Conservation (phyloP, 37 sponge, comb jelly and placozoan genomes). For the Sycon ciliatum region DNA sequence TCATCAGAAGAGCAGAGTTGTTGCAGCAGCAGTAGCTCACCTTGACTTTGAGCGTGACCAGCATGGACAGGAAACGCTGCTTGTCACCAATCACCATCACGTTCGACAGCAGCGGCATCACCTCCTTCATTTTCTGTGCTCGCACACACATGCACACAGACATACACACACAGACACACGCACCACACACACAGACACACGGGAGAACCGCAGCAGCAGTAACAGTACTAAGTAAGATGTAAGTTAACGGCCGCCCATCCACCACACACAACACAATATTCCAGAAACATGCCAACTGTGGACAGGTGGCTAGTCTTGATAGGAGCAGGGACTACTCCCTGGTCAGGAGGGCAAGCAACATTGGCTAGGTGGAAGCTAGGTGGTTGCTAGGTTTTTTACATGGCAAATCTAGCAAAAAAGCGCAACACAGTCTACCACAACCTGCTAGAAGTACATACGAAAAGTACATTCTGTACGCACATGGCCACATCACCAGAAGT, state of each 20-base stretch:
- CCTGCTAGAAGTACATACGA: neutral
- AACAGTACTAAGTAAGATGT: too few species aligned
- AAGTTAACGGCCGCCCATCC: too few species aligned
- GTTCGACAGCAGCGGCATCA: constrained; percentile 52
- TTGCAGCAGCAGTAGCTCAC: too few species aligned
- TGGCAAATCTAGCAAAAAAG: neutral
- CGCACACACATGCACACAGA: neutral
- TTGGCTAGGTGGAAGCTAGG: too few species aligned
- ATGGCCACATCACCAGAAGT: constrained; percentile 9
- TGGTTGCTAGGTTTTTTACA: too few species aligned
- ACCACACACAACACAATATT: neutral
- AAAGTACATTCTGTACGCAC: neutral
- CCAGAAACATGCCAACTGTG: neutral
- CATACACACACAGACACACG: neutral
- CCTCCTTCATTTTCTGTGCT: constrained; percentile 35
- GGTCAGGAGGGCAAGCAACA: too few species aligned
- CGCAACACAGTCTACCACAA: constrained; percentile 5
- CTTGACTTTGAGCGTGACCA: constrained; percentile 73
- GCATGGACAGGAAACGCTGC: constrained; percentile 72
- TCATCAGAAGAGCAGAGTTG: neutral
- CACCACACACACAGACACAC: constrained; percentile 17
- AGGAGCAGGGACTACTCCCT: too few species aligned
- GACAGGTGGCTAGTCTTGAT: too few species aligned
- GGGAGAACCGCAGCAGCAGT: too few species aligned
- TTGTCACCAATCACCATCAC: constrained; percentile 82